Conservation (phyloP, 2,888 invertebrate genomes). For the Drosophila phalerata region DNA sequence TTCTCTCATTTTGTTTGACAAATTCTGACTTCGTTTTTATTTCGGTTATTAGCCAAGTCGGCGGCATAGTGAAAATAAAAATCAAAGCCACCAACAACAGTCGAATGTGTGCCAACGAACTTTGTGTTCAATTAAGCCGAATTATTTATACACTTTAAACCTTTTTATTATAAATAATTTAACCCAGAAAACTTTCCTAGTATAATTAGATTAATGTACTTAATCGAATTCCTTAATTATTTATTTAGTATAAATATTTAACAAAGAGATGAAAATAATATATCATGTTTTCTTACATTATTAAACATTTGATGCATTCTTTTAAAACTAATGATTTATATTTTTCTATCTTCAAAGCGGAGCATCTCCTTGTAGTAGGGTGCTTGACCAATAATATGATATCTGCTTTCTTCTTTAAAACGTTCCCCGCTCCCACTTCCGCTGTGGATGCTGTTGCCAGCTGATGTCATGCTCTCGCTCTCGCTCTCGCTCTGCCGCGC, state of each 20-base stretch:
- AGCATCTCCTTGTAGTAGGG: not conserved
- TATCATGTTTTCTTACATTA: too few species aligned
- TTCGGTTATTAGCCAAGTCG: conserved; percentile 68
- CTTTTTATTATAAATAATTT: too few species aligned
- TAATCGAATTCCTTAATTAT: not conserved
- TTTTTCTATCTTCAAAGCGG: not conserved
- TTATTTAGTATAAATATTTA: not conserved
- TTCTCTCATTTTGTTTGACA: conserved; percentile 38
- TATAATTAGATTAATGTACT: too few species aligned
- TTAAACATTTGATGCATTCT: too few species aligned
- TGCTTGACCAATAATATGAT: conserved; percentile 31
- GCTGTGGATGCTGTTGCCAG: conserved; percentile 13
- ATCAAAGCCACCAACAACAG: conserved; percentile 17
- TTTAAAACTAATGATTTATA: too few species aligned
- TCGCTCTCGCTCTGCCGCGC: conserved; percentile 21
- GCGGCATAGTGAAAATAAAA: conserved; percentile 62
- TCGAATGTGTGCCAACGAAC: conserved; percentile 44
- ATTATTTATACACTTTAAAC: conserved; percentile 19
- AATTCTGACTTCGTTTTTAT: conserved; percentile 57
- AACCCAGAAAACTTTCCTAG: too few species aligned
- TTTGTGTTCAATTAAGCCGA: conserved; percentile 12
- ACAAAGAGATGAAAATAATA: not conserved
- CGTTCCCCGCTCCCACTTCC: conserved; percentile 28
- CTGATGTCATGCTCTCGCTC: conserved; percentile 61
- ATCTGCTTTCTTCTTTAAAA: conserved; percentile 43